Base-by-base conservation (phyloP, 2,113 vertebrate species). In the Anthoscopus minutus region DNA sequence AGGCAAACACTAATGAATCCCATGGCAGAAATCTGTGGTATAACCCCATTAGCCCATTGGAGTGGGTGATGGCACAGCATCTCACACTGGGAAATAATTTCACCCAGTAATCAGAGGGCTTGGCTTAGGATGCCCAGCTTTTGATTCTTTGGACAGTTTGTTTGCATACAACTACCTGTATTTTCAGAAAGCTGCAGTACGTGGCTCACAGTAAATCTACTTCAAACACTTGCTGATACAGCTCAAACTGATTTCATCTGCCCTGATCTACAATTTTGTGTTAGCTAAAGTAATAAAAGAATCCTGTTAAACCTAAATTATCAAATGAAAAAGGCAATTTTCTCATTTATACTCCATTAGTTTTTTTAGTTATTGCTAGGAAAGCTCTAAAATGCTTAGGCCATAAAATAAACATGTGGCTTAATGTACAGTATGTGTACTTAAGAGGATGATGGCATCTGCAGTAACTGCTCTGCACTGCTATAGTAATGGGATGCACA, bases 321-420 rank as follows among this genome's bases (percentile, higher is more conserved):
- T 92, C 86, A 86, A 94, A 95, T 92, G 85, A 95, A 73, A 91
- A 94, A 96, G 90, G 91, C 73, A 61, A 84, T 97, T 96, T 95
- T 94, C 93, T 94, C 92, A 96, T 79, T 86, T 93, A 94, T 94
- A 84, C 81, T 93, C 94, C 73, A 89, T 86, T 87, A 88, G 90
- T 88, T 92, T 96, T 94, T 94, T 94, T 96, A 94, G 89, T 96
- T 92, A 96, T 94, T 94, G 93, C 89, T 91, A 94, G 65, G 88
- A 83, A 91, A 94, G 81, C 84, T 96, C 88, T 95, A 82, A 92
- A 96, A 96, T 93, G 88, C 81, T 96, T 84, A 94, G 92, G 76
- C 77, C 89, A 94, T 96, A 95, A 95, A 96, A 96, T 96, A 93
- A 96, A 95, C 92, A 91, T 95, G 93, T 96, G 95, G 96, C 94